Percentiles rank a stretch among this genome's conserved stretches.
Evolutionary conservation across 2,113 vertebrate species (phyloP).

Genomic region (Poeciliopsis retropinna): DNA sequence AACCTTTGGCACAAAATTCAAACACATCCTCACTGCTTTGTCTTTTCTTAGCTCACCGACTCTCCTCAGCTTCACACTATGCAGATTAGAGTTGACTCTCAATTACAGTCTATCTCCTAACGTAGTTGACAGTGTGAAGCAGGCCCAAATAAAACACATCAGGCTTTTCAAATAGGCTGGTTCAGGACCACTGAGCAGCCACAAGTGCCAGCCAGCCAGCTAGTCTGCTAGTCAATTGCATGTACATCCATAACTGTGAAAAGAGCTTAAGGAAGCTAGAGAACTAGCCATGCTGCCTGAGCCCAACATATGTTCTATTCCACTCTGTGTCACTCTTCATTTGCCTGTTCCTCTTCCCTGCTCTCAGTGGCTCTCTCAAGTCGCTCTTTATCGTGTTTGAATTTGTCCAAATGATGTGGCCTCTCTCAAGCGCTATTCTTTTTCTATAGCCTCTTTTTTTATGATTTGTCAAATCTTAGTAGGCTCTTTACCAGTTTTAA

Average conservation of each 20-base stretch:
- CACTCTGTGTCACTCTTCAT: constrained; percentile 93
- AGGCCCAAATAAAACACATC: constrained; percentile 84
- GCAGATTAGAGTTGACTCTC: constrained; percentile 93
- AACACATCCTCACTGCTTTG: neutral
- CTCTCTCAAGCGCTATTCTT: constrained; percentile 31
- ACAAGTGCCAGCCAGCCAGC: constrained; percentile 82
- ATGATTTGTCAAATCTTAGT: constrained; percentile 73
- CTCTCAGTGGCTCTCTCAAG: constrained; percentile 30
- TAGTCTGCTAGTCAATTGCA: constrained; percentile 74
- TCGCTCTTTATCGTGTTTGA: constrained; percentile 27
- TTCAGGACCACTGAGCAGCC: constrained; percentile 93
- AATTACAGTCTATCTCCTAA: constrained; percentile 89
- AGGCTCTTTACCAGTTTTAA: constrained; percentile 41
- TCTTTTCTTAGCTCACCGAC: constrained; percentile 10
- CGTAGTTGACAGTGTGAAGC: constrained; percentile 91
- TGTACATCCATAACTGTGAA: constrained; percentile 57
- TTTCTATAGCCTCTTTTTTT: constrained; percentile 66
- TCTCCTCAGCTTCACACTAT: constrained; percentile 74
- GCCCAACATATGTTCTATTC: constrained; percentile 94
- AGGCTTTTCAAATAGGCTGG: constrained; percentile 94
- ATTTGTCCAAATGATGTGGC: constrained; percentile 74
- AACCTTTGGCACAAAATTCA: neutral
- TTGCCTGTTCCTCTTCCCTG: constrained; percentile 84
- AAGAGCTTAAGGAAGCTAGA: constrained; percentile 60
- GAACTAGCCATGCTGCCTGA: constrained; percentile 51